Evolutionary conservation across 2,113 vertebrate species (phyloP).

Genomic region (Alligator sinensis): DNA sequence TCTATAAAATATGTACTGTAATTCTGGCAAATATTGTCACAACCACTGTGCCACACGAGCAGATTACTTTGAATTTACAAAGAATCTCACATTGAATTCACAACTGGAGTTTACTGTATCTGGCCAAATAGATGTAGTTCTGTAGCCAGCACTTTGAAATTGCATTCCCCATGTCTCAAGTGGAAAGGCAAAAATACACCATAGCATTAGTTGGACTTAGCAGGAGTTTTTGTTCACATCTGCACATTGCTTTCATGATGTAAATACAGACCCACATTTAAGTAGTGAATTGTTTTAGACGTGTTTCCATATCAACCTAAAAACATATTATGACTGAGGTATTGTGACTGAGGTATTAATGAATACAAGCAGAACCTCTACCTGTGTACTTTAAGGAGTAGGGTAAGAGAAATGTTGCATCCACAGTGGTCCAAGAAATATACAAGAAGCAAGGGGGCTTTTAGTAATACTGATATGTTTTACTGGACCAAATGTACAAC

Average conservation of each 20-base stretch:
- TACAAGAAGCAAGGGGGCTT: too few species aligned
- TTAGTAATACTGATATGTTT: too few species aligned
- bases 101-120: not conserved
- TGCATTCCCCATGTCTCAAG: not conserved
- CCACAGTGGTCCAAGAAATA: too few species aligned
- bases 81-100: not conserved
- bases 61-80: not conserved
- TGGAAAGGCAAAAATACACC: not conserved
- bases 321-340: not conserved
- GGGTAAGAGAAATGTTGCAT: too few species aligned
- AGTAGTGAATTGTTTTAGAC: not conserved
- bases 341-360: not conserved
- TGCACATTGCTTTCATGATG: not conserved
- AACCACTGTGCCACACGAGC: constrained; percentile 21
- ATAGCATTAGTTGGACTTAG: not conserved
- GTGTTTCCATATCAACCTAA: not conserved
- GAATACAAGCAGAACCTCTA: not conserved
- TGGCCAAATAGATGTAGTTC: not conserved
- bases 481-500: too few species aligned
- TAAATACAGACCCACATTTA: not conserved
- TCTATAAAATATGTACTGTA: constrained; percentile 31
- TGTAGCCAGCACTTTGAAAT: not conserved
- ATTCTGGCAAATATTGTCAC: constrained; percentile 38
- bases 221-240: not conserved
- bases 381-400: not conserved